Evolutionary conservation across 2,113 vertebrate species (phyloP).

Genomic region (Cephalopholis sonnerati): DNA sequence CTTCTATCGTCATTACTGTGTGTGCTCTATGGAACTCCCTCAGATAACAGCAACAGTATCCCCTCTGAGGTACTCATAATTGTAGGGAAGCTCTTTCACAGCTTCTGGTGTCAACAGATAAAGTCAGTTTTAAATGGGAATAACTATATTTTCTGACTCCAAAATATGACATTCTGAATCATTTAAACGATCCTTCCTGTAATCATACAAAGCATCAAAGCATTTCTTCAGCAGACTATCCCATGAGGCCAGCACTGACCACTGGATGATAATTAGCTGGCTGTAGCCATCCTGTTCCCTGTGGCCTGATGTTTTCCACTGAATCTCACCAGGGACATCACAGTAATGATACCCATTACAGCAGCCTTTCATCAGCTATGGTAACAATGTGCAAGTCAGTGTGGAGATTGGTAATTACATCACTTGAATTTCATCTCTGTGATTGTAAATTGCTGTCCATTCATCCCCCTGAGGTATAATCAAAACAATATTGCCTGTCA

Average conservation of each 20-base stretch:
- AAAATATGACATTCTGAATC: neutral
- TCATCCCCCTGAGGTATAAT: neutral
- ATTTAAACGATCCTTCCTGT: neutral
- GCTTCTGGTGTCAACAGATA: neutral
- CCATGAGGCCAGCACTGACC: conserved; percentile 16
- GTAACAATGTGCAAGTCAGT: neutral
- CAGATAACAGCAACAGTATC: conserved; percentile 19
- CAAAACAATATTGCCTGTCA: neutral
- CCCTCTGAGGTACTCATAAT: conserved; percentile 8
- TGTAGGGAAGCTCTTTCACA: neutral
- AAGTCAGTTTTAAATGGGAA: neutral
- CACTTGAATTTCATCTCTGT: conserved; percentile 17
- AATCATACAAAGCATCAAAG: neutral
- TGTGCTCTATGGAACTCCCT: neutral
- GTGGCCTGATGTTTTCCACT: conserved; percentile 31
- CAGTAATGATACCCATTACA: conserved; percentile 18
- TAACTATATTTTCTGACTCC: neutral
- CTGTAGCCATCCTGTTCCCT: conserved; percentile 10
- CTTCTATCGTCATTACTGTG: conserved; percentile 19
- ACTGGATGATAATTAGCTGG: conserved; percentile 25
- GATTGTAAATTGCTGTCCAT: neutral
- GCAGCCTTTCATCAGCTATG: conserved; percentile 6
- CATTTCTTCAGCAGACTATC: neutral
- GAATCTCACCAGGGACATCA: neutral
- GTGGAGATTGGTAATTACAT: conserved; percentile 4